Base-by-base conservation (phyloP, 2,113 vertebrate species). In the Heterotilapia buettikoferi region DNA sequence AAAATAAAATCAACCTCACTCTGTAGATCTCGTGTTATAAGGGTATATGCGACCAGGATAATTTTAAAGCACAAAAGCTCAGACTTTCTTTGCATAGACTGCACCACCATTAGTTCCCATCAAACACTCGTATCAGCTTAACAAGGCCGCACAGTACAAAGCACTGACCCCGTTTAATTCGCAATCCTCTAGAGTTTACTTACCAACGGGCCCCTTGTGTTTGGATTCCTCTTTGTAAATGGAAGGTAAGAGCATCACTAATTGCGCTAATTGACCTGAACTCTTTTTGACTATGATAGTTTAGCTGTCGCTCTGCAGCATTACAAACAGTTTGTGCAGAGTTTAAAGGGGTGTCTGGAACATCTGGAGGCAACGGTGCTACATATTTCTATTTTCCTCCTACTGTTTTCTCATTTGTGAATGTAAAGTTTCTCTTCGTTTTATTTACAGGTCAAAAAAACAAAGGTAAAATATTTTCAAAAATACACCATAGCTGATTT, bases 1-100 rank as follows among this genome's bases (percentile, higher is more conserved):
- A 97, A 96, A 96, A 94, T 92, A 93, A 94, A 95, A 94, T 90
- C 85, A 92, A 90, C 94, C 50, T 83, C 86, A 86, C 85, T 89
- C 81, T 94, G 88, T 89, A 83, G 59, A 81, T 89, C 87, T 86
- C 76, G 87, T 92, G 50, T 93, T 89, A 87, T 89, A 88, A 92
- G 92, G 90, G 91, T 63, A 73, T 71, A 83, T 89, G 88, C 86
- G 59, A 92, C 89, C 83, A 83, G 84, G 90, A 89, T 92, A 2
- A 82, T 84, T 88, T 85, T 91, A 89, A 90, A 94, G 90, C 90
- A 89, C 88, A 90, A 88, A 93, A 83, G 90, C 93, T 93, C 89
- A 21, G 89, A 83, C 88, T 88, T 84, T 90, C 89, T 92, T 96
- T 96, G 96, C 95, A 95, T 94, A 95, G 95, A 94, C 93, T 92